These are phyloP conservation scores for Artemisiospiza belli DNA, from an alignment of 2,113 vertebrate genomes.

Conservation along the genomic window DNA sequence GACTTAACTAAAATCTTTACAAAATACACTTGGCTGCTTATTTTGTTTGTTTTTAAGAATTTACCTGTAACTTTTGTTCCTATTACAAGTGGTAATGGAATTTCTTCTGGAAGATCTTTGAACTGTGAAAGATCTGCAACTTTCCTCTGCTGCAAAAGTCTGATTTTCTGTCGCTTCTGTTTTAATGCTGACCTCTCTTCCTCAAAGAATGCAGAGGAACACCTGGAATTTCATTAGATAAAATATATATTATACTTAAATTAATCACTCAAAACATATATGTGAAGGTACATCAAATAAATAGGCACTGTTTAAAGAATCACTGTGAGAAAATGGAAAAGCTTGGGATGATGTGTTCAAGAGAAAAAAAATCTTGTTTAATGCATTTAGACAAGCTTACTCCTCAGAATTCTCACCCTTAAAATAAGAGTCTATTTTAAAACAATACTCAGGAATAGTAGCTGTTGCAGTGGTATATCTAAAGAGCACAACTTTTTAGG, in stretches of 20 bases:
- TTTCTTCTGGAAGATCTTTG: constrained; percentile 98
- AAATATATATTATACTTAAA: not conserved
- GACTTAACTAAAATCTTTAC: not conserved
- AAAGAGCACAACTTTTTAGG: not conserved
- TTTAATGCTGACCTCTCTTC: constrained; percentile 93
- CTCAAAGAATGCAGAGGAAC: constrained; percentile 97
- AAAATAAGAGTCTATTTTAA: not conserved
- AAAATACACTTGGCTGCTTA: not conserved
- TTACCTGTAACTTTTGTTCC: constrained; percentile 99
- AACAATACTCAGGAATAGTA: not conserved
- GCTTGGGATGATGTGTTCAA: not conserved
- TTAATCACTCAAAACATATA: not conserved
- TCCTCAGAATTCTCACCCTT: not conserved
- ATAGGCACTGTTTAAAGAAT: not conserved
- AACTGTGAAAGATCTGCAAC: constrained; percentile 93
- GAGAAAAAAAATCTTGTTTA: not conserved
- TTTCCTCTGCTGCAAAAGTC: constrained; percentile 93
- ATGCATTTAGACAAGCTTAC: not conserved
- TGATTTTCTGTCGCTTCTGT: constrained; percentile 96
- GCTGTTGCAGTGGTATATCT: not conserved
- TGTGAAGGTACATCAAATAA: not conserved
- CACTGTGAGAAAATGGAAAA: not conserved
- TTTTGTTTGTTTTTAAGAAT: not conserved
- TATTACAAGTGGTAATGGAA: constrained; percentile 94
- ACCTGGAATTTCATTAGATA: constrained; percentile 74